A percentile compares a stretch with the other conserved stretches of the same genome.
Evolutionary conservation across 2,797 vertebrate genomes (phyloP).

Genomic region (Dendrocincla fuliginosa): DNA sequence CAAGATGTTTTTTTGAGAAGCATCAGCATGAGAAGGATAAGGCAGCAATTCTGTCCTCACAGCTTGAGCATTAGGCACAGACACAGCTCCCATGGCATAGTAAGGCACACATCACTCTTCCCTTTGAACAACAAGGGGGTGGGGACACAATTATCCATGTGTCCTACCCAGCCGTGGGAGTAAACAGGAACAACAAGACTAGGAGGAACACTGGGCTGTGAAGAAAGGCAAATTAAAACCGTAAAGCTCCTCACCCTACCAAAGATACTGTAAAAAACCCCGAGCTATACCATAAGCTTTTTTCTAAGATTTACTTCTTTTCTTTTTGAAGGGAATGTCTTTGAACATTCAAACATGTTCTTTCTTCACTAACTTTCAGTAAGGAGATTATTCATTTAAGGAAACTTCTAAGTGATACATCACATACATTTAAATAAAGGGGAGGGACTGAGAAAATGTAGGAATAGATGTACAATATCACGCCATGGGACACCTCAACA

Average conservation of each 20-base stretch:
- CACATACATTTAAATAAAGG: background rate
- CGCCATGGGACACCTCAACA: background rate
- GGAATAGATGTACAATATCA: background rate
- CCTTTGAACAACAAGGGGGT: background rate
- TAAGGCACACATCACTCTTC: background rate
- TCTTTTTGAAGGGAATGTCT: background rate
- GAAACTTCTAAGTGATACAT: background rate
- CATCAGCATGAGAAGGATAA: background rate
- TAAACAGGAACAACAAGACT: constrained; percentile 14
- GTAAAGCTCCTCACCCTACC: background rate
- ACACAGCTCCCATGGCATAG: background rate
- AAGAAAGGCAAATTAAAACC: background rate
- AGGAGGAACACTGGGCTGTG: background rate
- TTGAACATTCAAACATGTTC: background rate
- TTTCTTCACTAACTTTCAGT: background rate
- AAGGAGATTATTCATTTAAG: background rate
- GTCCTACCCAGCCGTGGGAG: background rate
- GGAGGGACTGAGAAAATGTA: background rate
- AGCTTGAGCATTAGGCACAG: background rate
- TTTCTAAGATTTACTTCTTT: background rate
- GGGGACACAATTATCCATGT: background rate
- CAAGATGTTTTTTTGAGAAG: background rate
- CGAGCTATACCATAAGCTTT: background rate
- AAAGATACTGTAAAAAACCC: background rate
- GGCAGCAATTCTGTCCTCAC: background rate